Conservation (phyloP, 2,113 vertebrate genomes). For the Smithornis capensis region DNA sequence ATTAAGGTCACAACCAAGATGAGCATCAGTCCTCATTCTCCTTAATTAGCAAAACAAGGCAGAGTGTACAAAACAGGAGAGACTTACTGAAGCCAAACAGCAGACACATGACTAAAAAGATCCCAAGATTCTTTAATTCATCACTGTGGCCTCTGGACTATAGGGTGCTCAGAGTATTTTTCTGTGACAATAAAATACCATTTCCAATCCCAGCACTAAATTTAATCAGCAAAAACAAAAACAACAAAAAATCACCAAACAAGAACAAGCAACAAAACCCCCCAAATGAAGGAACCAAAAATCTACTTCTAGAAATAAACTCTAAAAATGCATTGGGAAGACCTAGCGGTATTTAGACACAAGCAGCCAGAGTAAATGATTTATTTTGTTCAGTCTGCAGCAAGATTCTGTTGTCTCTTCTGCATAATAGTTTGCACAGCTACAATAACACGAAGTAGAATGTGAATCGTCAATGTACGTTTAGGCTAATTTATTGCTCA, state of each 20-base stretch:
- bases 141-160: accelerated
- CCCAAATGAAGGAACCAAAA: background rate
- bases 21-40: background rate
- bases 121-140: background rate
- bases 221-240: background rate
- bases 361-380: background rate
- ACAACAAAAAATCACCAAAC: background rate
- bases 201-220: background rate
- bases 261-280: too few relatives aligned
- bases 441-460: background rate
- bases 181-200: background rate
- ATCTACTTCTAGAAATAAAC: background rate
- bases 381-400: background rate
- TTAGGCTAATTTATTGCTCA: background rate
- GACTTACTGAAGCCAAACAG: background rate
- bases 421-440: background rate
- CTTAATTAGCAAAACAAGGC: background rate
- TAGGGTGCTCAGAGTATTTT: background rate
- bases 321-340: background rate
- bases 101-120: background rate
- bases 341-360: background rate
- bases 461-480: background rate
- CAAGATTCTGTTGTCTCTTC: background rate
- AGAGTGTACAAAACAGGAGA: background rate
- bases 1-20: background rate